Percentiles rank a stretch among this genome's conserved stretches.
phyloP scores from a whole-genome alignment of 2,113 vertebrate species.

The Mohoua ochrocephala region DNA sequence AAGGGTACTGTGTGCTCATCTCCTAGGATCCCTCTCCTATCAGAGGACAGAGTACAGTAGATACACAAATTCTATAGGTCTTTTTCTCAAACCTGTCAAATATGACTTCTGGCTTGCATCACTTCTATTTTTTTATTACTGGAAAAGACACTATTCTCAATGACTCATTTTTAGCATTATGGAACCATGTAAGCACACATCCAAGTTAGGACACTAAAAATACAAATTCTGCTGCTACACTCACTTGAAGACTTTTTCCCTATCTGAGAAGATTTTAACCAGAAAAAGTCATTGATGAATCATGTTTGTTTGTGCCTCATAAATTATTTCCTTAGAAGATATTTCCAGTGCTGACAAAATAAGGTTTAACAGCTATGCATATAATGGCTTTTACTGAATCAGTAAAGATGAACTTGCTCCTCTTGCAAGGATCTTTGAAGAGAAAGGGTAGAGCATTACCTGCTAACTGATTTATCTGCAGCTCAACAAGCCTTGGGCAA shows the following conservation, averaged over 20 bases:
- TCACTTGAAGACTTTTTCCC: not conserved
- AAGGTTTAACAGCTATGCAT: not conserved
- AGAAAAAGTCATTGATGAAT: not conserved
- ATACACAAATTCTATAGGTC: not conserved
- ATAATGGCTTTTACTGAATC: not conserved
- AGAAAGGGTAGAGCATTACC: not conserved
- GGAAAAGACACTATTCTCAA: not conserved
- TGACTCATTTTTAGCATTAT: not conserved
- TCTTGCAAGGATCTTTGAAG: not conserved
- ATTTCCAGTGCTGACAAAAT: not conserved
- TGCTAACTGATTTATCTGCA: not conserved
- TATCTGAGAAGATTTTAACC: not conserved
- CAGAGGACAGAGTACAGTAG: not conserved
- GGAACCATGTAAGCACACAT: not conserved
- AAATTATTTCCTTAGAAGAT: not conserved
- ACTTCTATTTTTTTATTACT: not conserved
- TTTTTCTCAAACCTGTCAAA: not conserved
- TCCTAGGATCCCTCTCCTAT: not conserved
- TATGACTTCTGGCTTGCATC: not conserved
- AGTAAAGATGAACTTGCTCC: not conserved
- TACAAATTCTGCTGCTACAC: not conserved
- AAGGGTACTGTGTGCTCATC: not conserved
- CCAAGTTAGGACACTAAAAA: not conserved
- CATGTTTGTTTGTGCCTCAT: not conserved
- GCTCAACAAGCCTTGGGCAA: not conserved